phyloP scores from a whole-genome alignment of 2,113 vertebrate genomes.

The Fukomys damarensis region DNA sequence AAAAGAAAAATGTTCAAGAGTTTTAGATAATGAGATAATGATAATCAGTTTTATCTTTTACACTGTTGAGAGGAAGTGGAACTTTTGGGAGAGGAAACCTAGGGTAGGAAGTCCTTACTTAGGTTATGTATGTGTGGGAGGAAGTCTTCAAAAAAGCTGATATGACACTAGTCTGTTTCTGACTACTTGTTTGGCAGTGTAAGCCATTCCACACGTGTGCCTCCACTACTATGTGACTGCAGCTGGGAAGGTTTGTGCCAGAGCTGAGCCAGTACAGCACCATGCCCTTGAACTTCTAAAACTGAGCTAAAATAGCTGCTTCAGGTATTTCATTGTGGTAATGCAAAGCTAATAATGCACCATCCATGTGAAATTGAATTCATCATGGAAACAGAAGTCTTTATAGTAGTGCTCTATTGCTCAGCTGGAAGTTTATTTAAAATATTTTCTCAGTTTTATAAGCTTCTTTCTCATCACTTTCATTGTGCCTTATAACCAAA shows the following conservation, averaged over 20 bases:
- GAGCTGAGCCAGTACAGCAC: background rate
- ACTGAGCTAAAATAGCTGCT: background rate
- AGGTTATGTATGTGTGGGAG: background rate
- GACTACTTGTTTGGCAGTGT: background rate
- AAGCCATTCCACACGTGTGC: background rate
- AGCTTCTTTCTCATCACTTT: background rate
- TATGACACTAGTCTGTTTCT: background rate
- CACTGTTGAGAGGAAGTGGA: background rate
- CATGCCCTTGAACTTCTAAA: background rate
- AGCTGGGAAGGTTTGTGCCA: background rate
- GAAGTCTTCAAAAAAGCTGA: background rate
- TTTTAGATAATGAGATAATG: background rate
- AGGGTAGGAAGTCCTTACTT: background rate
- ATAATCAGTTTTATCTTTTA: constrained; percentile 22
- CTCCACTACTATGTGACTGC: background rate
- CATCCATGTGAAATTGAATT: background rate
- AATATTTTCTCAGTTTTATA: constrained; percentile 43
- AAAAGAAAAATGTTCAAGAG: background rate
- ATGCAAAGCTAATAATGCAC: background rate
- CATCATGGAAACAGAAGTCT: constrained; percentile 20
- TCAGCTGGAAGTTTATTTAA: background rate
- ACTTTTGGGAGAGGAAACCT: background rate
- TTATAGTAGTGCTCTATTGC: background rate
- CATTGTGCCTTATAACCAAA: background rate
- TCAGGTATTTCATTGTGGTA: background rate